phyloP scores from a whole-genome alignment of 2,113 vertebrate species.

The Apus apus region DNA sequence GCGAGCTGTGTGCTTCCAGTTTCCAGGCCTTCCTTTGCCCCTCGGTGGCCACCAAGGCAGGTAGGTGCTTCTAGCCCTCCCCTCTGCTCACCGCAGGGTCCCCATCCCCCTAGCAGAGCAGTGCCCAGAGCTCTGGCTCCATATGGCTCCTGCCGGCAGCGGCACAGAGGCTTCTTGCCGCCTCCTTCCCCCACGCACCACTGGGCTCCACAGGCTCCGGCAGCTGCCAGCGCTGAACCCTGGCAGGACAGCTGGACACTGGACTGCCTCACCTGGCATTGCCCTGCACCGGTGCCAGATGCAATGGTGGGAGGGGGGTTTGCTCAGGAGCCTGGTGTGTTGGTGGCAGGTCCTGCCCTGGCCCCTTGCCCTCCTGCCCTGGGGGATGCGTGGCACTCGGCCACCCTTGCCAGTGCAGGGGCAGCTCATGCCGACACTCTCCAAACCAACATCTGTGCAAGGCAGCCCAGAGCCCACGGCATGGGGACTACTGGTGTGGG shows the following conservation, averaged over 20 bases:
- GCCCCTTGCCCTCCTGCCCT: not conserved
- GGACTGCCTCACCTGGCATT: rapidly evolving
- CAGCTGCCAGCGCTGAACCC: not conserved
- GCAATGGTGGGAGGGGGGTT: rapidly evolving
- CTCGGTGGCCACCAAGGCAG: slow-evolving; percentile 71
- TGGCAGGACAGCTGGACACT: rapidly evolving
- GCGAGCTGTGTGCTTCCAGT: slow-evolving; percentile 88
- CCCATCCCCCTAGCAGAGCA: not conserved
- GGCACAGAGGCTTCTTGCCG: not conserved
- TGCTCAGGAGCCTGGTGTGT: rapidly evolving
- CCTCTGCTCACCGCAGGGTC: not conserved
- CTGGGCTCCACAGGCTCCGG: rapidly evolving
- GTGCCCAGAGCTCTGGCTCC: not conserved
- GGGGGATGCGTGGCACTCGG: rapidly evolving
- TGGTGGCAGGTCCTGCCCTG: not conserved
- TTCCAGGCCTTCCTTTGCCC: slow-evolving; percentile 87
- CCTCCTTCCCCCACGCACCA: not conserved
- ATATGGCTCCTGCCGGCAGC: not conserved
- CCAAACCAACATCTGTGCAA: too few species aligned
- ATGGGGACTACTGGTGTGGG: not conserved
- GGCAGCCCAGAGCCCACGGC: not conserved
- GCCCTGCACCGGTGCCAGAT: rapidly evolving
- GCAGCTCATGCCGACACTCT: not conserved
- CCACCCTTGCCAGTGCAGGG: rapidly evolving
- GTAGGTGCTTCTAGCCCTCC: slow-evolving; percentile 56